A percentile compares a stretch with the other conserved stretches of the same genome.
Evolutionary conservation across 1,140 invertebrate species (phyloP).

Genomic region (Lordiphosa stackelbergi): DNA sequence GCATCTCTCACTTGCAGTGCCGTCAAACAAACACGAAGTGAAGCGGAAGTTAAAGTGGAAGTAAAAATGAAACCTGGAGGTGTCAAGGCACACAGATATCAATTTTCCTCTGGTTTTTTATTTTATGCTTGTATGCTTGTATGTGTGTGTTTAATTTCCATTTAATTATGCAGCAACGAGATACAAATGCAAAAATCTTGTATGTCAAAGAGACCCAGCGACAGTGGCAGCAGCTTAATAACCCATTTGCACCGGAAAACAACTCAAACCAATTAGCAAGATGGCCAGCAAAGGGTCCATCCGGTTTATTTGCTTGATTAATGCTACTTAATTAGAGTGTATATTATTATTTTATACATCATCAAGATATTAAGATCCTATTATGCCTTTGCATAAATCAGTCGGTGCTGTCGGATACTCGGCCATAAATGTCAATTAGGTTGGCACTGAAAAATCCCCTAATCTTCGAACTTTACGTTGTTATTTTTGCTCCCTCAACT

Average conservation of each 20-base stretch:
- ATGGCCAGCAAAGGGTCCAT: conserved; percentile 8
- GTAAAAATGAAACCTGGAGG: conserved; percentile 36
- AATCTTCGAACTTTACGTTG: too few relatives aligned
- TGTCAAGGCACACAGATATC: conserved; percentile 31
- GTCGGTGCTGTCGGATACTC: background rate
- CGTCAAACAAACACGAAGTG: conserved; percentile 1
- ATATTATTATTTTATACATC: conserved; percentile 40
- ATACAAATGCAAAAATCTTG: conserved; percentile 67
- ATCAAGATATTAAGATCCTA: conserved; percentile 10
- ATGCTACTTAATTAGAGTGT: conserved; percentile 62
- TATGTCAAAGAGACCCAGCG: conserved; percentile 24
- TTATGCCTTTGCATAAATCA: conserved; percentile 37
- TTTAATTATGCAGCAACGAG: conserved; percentile 53
- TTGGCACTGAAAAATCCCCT: background rate
- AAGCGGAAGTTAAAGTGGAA: conserved; percentile 31
- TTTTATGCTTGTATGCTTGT: background rate
- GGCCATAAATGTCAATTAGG: conserved; percentile 37
- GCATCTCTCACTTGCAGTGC: conserved; percentile 41
- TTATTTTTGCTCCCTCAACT: background rate
- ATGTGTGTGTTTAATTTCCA: conserved; percentile 27
- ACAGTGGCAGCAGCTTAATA: too few relatives aligned
- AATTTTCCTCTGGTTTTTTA: background rate
- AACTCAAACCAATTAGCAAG: conserved; percentile 62
- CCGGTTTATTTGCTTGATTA: conserved; percentile 61
- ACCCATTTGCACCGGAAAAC: conserved; percentile 45